Evolutionary conservation across 2,113 vertebrate species (phyloP).

Genomic region (Cyanistes caeruleus): DNA sequence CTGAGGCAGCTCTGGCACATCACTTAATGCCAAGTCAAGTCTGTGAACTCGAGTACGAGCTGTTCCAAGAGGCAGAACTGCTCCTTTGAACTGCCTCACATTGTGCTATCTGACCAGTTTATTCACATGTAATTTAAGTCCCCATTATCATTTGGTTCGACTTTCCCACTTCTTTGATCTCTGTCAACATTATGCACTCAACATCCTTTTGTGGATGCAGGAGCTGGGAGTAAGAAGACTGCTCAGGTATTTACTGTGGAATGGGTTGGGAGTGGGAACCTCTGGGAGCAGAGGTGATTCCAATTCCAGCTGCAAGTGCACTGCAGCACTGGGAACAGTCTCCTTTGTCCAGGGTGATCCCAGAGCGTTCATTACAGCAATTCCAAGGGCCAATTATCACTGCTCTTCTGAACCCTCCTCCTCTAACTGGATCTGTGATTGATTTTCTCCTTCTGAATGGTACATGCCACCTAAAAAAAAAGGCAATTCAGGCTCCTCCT

Average conservation of each 20-base stretch:
- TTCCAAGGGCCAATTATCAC: not conserved
- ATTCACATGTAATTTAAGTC: constrained; percentile 57
- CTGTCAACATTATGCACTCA: constrained; percentile 49
- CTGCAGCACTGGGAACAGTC: not conserved
- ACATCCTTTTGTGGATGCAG: constrained; percentile 46
- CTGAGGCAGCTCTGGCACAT: not conserved
- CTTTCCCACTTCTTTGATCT: constrained; percentile 64
- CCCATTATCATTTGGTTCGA: constrained; percentile 40
- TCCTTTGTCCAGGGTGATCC: not conserved
- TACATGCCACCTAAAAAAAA: not conserved
- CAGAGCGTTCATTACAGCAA: rapidly evolving
- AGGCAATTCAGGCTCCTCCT: not conserved
- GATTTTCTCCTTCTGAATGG: not conserved
- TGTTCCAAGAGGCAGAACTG: constrained; percentile 44
- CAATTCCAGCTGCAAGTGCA: not conserved
- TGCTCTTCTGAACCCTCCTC: not conserved
- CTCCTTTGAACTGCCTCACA: constrained; percentile 30
- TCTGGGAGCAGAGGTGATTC: not conserved
- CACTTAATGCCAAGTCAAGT: not conserved
- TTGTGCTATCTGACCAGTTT: constrained; percentile 49
- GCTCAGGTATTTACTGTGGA: constrained; percentile 29
- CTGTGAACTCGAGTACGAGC: constrained; percentile 21
- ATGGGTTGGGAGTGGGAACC: not conserved
- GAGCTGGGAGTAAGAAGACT: not conserved
- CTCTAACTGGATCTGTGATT: not conserved